These are phyloP conservation scores for Sander vitreus DNA, from an alignment of 2,113 vertebrate species.

Conservation along the genomic window DNA sequence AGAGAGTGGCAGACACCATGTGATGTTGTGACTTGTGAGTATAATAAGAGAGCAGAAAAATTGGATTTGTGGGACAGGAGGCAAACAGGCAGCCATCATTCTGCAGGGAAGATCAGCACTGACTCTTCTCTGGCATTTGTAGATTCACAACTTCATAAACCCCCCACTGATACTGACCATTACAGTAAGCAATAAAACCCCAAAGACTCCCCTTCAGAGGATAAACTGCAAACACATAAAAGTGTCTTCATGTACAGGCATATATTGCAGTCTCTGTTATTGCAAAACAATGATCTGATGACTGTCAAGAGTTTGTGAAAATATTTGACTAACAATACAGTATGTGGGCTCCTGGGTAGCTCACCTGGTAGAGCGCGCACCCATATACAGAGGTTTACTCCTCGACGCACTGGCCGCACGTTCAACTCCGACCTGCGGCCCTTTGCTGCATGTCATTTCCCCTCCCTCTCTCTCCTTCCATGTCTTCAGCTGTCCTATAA, in stretches of 20 bases:
- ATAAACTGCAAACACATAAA: constrained; percentile 17
- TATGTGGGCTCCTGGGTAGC: too few relatives aligned
- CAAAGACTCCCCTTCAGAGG: constrained; percentile 16
- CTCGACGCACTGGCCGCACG: too few relatives aligned
- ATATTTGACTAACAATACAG: background rate
- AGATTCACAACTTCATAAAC: constrained; percentile 33
- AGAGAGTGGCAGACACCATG: constrained; percentile 22
- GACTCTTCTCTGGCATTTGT: constrained; percentile 35
- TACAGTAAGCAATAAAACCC: constrained; percentile 31
- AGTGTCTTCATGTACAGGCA: background rate
- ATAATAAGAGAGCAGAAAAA: constrained; percentile 6
- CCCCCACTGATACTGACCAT: constrained; percentile 23
- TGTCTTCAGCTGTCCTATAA: too few relatives aligned
- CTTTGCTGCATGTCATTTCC: too few relatives aligned
- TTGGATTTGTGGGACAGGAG: background rate
- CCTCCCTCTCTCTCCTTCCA: too few relatives aligned
- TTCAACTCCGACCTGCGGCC: too few relatives aligned
- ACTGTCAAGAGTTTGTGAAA: background rate
- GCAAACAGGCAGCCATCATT: background rate
- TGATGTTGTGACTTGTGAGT: constrained; percentile 24
- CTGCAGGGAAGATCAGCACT: background rate
- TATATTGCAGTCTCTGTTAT: background rate
- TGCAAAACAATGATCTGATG: constrained; percentile 1
- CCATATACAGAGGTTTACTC: too few relatives aligned
- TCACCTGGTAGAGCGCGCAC: too few relatives aligned